Evolutionary conservation across 2,888 invertebrate species (phyloP), one percentile per base, ranked within the genome.

Genomic region (Tolmerus cingulatus): DNA sequence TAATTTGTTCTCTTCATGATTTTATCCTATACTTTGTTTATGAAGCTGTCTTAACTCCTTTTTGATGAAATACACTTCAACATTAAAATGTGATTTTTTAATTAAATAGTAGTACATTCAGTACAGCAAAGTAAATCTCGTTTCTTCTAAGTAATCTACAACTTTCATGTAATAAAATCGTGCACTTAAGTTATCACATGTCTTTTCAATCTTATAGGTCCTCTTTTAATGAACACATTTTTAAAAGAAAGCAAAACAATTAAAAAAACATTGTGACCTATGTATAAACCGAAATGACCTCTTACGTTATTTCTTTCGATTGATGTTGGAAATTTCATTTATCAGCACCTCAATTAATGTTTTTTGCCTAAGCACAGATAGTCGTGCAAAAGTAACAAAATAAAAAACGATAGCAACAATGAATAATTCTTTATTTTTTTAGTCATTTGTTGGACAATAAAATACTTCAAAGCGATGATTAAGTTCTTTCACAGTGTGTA

Each of bases 401-500:
- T 66, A 66, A 66, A 66, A 66, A 5, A 12, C 27, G 27, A 27
- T 27, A 66, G 57, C 19, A 57, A 66, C 27, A 23, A 12, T 66
- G 14, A 76, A 76, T 76, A 34, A 19, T 76, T 76, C n/a, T 76
- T 37, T 76, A 37, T 76, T 34, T 76, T 30, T 34, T 76, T 14
- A 76, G 16, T 27, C 34, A 37, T 37, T 76, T 34, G 19, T 34
- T 19, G 37, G 5, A 37, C 34, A 76, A 16, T 19, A 40, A 89
- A 96, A 98, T 0, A 97, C 98, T 93, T 97, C 96, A 93, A 96
- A 99, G 91, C 96, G 96, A 93, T 99, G 99, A 93, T 99, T 99
- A 37, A 99, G 93, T 57, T 96, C 95, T 74, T 95, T 93, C 5
- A 97, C 93, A 2, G 95, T 94, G 90, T 99, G 98, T 51, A 99